Evolutionary conservation across 2,797 vertebrate genomes (phyloP).

Genomic region (Danio albolineatus): DNA sequence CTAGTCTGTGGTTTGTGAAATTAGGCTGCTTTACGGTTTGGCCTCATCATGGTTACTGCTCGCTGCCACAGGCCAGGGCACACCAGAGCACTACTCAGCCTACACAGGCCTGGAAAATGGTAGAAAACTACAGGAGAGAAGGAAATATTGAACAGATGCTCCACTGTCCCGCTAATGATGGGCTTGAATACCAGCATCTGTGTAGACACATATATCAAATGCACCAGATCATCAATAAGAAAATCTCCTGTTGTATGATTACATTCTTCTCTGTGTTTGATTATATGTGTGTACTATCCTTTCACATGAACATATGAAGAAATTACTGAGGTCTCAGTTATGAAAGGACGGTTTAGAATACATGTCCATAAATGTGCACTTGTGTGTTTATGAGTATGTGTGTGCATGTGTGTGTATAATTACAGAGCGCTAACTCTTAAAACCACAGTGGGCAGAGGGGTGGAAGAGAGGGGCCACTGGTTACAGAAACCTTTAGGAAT

Average conservation of each 20-base stretch:
- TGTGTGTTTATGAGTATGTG: conserved; percentile 23
- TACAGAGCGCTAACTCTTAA: conserved; percentile 50
- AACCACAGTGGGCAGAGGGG: conserved; percentile 44
- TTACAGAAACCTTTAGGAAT: conserved; percentile 43
- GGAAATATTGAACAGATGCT: conserved; percentile 59
- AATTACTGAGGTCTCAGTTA: conserved; percentile 34
- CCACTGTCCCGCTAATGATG: conserved; percentile 53
- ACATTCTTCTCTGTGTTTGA: conserved; percentile 35
- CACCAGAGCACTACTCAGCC: conserved; percentile 30
- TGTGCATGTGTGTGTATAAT: conserved; percentile 37
- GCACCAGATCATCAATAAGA: conserved; percentile 49
- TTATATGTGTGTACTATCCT: conserved; percentile 8
- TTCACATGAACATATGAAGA: conserved; percentile 5
- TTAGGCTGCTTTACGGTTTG: conserved; percentile 67
- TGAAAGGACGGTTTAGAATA: background rate
- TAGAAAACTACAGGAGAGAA: conserved; percentile 37
- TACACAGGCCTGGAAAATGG: conserved; percentile 52
- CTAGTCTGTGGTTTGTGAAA: conserved; percentile 66
- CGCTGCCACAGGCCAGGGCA: conserved; percentile 51
- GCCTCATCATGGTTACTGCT: conserved; percentile 65
- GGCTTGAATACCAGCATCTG: conserved; percentile 53
- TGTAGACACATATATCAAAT: conserved; percentile 46
- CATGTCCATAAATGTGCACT: conserved; percentile 12
- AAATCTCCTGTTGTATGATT: conserved; percentile 7
- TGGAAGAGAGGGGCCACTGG: conserved; percentile 38